These are phyloP conservation scores for Episyrphus balteatus DNA, from an alignment of 1,140 invertebrate genomes.

Conservation along the genomic window DNA sequence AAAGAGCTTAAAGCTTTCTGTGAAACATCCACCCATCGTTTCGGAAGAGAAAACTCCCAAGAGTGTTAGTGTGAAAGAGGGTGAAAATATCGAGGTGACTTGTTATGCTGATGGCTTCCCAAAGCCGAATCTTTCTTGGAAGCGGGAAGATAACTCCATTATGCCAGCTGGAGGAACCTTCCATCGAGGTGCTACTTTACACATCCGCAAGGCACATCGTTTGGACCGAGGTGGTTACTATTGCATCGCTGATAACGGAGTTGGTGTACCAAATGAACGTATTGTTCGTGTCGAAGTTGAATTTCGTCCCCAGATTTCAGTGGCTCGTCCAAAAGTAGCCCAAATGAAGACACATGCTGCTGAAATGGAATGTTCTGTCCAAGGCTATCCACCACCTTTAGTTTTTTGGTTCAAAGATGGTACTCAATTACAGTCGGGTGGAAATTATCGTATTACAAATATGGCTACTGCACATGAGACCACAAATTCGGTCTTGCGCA, in stretches of 20 bases:
- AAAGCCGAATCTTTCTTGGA: slow-evolving; percentile 63
- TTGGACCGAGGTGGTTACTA: slow-evolving; percentile 77
- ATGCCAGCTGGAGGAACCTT: slow-evolving; percentile 66
- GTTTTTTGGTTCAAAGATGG: slow-evolving; percentile 67
- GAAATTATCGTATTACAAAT: slow-evolving; percentile 63
- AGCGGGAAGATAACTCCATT: slow-evolving; percentile 68
- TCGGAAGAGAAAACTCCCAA: slow-evolving; percentile 63
- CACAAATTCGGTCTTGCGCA: slow-evolving; percentile 63
- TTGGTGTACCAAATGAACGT: slow-evolving; percentile 58
- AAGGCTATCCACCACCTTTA: slow-evolving; percentile 68
- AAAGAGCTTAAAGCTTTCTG: slow-evolving; percentile 59
- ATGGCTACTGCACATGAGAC: slow-evolving; percentile 68
- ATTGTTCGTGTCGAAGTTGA: slow-evolving; percentile 74
- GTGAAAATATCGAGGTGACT: slow-evolving; percentile 53
- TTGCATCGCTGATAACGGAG: slow-evolving; percentile 76
- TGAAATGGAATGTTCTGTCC: slow-evolving; percentile 70
- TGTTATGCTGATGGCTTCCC: slow-evolving; percentile 68
- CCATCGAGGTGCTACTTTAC: slow-evolving; percentile 58
- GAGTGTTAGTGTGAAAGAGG: slow-evolving; percentile 60
- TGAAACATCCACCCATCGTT: slow-evolving; percentile 65
- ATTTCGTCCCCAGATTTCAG: slow-evolving; percentile 62
- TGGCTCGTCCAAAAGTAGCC: slow-evolving; percentile 53
- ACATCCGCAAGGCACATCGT: slow-evolving; percentile 54
- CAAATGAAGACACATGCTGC: slow-evolving; percentile 70
- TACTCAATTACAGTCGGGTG: slow-evolving; percentile 55